A percentile compares a stretch with the other conserved stretches of the same genome.
Conservation (phyloP, 2,888 invertebrate genomes). For the Thumatha senex region DNA sequence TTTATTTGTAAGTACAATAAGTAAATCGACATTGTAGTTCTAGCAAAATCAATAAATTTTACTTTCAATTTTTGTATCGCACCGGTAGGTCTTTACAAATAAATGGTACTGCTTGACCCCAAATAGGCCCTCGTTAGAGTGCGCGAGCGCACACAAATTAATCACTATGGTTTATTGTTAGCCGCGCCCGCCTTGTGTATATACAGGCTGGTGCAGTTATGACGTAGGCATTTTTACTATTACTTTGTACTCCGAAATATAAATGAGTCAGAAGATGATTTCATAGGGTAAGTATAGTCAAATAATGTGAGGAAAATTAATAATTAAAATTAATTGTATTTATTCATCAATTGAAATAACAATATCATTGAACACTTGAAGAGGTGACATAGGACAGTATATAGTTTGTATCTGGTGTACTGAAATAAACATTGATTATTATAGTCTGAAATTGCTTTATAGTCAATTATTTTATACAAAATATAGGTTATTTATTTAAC, state of each 20-base stretch:
- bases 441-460: too few species aligned
- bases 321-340: too few species aligned
- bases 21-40: constrained; percentile 1
- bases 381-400: too few species aligned
- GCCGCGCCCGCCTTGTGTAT: constrained; percentile 43
- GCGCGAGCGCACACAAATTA: constrained; percentile 68
- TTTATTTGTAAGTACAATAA: too few species aligned
- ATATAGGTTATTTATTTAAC: too few species aligned
- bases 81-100: constrained; percentile 51
- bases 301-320: too few species aligned
- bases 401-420: too few species aligned
- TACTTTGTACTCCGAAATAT: neutral
- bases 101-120: constrained; percentile 60
- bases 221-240: neutral
- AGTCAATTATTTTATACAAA: too few species aligned
- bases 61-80: constrained; percentile 44
- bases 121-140: constrained; percentile 72
- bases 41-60: constrained; percentile 25
- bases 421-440: too few species aligned
- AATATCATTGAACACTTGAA: too few species aligned
- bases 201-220: constrained; percentile 51
- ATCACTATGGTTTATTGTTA: constrained; percentile 77
- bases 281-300: too few species aligned
- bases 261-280: neutral
- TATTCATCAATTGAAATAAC: too few species aligned